Percentiles rank a stretch among this genome's conserved stretches.
These are phyloP conservation scores for Rachycentron canadum DNA, from an alignment of 2,797 vertebrate species.

Conservation along the genomic window DNA sequence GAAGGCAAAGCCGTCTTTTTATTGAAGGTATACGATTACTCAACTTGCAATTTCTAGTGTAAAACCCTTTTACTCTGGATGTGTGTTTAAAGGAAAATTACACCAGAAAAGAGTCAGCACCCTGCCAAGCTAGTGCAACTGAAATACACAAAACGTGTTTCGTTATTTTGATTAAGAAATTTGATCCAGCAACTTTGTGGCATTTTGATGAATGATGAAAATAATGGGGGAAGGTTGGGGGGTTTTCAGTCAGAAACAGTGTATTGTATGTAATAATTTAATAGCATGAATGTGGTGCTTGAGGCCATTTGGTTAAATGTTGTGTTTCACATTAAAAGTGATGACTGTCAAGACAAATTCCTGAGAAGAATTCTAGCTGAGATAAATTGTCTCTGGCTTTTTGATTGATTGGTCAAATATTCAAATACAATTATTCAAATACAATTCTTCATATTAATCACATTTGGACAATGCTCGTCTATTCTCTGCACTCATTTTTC, in stretches of 20 bases:
- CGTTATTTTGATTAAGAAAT: slow-evolving; percentile 32
- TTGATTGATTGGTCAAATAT: slow-evolving; percentile 82
- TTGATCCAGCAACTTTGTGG: slow-evolving; percentile 21
- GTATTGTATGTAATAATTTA: slow-evolving; percentile 56
- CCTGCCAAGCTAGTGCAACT: not conserved
- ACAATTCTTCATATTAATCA: slow-evolving; percentile 80
- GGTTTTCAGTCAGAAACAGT: slow-evolving; percentile 54
- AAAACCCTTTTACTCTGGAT: not conserved
- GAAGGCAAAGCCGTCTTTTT: slow-evolving; percentile 33
- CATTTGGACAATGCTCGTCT: slow-evolving; percentile 70
- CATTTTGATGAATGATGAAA: slow-evolving; percentile 64
- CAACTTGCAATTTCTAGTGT: slow-evolving; percentile 3
- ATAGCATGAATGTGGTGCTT: slow-evolving; percentile 55
- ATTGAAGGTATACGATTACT: slow-evolving; percentile 31
- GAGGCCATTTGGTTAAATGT: slow-evolving; percentile 77
- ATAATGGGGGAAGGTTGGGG: slow-evolving; percentile 61
- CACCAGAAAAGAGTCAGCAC: not conserved
- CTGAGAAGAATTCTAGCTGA: slow-evolving; percentile 61
- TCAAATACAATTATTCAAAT: slow-evolving; percentile 81
- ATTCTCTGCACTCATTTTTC: slow-evolving; percentile 68
- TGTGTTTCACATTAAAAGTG: slow-evolving; percentile 78
- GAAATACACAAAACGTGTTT: slow-evolving; percentile 12
- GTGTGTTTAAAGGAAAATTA: not conserved
- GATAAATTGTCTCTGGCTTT: slow-evolving; percentile 75
- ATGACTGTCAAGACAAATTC: slow-evolving; percentile 77